Evolutionary conservation across 1,140 invertebrate species (phyloP).

Genomic region (Whitmania pigra): DNA sequence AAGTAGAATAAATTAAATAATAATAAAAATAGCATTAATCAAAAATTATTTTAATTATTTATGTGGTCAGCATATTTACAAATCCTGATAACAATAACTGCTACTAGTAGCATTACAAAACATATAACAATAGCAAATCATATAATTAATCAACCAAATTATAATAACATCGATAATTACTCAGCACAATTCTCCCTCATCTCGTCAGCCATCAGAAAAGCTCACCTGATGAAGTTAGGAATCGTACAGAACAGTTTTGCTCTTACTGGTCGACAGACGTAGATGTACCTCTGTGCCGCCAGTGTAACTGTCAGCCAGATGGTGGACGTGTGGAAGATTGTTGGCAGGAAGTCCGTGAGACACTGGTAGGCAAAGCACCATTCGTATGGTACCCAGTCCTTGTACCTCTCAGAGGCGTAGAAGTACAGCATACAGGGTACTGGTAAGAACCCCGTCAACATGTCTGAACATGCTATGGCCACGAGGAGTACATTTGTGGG

Average conservation of each 20-base stretch:
- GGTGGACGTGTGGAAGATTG: constrained; percentile 6
- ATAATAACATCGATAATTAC: too few species aligned
- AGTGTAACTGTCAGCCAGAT: constrained; percentile 8
- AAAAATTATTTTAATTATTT: too few species aligned
- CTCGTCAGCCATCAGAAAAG: not conserved
- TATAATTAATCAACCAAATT: too few species aligned
- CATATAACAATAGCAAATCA: too few species aligned
- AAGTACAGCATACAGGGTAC: not conserved
- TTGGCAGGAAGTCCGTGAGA: not conserved
- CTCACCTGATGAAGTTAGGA: not conserved
- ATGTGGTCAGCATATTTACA: too few species aligned
- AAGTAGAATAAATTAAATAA: too few species aligned
- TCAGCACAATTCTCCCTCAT: too few species aligned
- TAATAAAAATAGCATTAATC: too few species aligned
- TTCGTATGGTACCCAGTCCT: not conserved
- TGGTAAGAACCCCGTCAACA: not conserved
- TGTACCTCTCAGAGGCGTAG: not conserved
- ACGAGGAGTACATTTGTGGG: not conserved
- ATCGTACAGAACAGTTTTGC: constrained; percentile 2
- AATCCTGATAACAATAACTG: too few species aligned
- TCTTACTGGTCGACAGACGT: not conserved
- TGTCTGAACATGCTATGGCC: constrained; percentile 5
- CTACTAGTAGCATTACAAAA: too few species aligned
- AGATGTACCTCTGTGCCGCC: constrained; percentile 4
- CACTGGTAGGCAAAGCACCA: constrained; percentile 7